phyloP scores from a whole-genome alignment of 2,797 vertebrate genomes.

The Sebastes miniatus region DNA sequence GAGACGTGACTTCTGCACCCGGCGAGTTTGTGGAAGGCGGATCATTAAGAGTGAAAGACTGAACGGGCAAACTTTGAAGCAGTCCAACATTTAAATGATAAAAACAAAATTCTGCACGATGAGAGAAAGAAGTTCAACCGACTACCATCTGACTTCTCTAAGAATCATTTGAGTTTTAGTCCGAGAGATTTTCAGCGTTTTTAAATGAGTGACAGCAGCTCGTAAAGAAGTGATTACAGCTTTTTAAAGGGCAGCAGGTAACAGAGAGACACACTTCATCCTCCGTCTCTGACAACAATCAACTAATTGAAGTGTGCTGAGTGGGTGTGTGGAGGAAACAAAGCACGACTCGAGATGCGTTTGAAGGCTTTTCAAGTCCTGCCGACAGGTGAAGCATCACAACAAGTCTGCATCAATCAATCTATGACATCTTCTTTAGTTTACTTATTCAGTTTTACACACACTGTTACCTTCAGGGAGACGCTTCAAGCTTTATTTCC shows the following conservation, averaged over 20 bases:
- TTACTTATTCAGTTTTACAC: not conserved
- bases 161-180: not conserved
- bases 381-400: slow-evolving; percentile 42
- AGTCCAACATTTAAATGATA: slow-evolving; percentile 47
- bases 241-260: slow-evolving; percentile 41
- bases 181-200: not conserved
- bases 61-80: slow-evolving; percentile 30
- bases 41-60: slow-evolving; percentile 45
- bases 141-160: slow-evolving; percentile 3
- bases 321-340: slow-evolving; percentile 44
- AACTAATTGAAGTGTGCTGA: not conserved
- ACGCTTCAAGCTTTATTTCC: no score
- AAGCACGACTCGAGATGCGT: slow-evolving; percentile 17
- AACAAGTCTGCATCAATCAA: slow-evolving; percentile 38
- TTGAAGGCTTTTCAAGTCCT: slow-evolving; percentile 51
- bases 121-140: slow-evolving; percentile 28
- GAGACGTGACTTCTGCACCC: slow-evolving; percentile 62
- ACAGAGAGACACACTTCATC: slow-evolving; percentile 25
- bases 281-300: slow-evolving; percentile 37
- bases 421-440: not conserved
- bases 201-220: slow-evolving; percentile 25
- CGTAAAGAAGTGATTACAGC: not conserved
- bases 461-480: no score
- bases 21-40: slow-evolving; percentile 30
- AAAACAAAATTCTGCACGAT: slow-evolving; percentile 2